Conservation (phyloP, 2,797 vertebrate species). For the Schizopygopsis malacanthus region DNA sequence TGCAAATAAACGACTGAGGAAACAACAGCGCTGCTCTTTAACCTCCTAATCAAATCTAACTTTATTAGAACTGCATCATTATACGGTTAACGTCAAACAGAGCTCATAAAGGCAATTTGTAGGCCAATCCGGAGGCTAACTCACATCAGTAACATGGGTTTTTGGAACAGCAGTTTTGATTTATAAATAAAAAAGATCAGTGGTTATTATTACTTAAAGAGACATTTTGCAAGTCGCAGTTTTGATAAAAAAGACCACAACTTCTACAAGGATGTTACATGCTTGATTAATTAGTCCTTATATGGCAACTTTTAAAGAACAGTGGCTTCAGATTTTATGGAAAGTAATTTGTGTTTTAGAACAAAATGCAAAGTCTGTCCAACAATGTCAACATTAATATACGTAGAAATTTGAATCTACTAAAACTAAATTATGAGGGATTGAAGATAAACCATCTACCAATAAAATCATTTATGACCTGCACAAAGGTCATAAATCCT, state of each 20-base stretch:
- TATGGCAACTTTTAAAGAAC: neutral
- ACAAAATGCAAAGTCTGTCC: neutral
- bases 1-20: constrained; percentile 28
- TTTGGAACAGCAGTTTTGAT: neutral
- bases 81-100: neutral
- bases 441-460: neutral
- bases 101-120: neutral
- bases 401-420: no score
- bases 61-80: constrained; percentile 22
- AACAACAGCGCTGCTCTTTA: neutral
- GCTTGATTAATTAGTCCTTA: neutral
- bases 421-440: neutral
- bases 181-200: neutral
- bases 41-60: constrained; percentile 8
- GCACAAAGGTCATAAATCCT: neutral
- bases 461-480: neutral
- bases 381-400: neutral
- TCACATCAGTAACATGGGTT: neutral
- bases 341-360: neutral
- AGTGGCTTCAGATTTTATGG: neutral
- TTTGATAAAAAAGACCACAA: neutral
- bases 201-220: neutral
- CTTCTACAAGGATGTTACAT: neutral
- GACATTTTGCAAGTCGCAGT: neutral
- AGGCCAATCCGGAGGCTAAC: neutral